Evolutionary conservation across 2,888 invertebrate genomes (phyloP).

Genomic region (Hyalella azteca): DNA sequence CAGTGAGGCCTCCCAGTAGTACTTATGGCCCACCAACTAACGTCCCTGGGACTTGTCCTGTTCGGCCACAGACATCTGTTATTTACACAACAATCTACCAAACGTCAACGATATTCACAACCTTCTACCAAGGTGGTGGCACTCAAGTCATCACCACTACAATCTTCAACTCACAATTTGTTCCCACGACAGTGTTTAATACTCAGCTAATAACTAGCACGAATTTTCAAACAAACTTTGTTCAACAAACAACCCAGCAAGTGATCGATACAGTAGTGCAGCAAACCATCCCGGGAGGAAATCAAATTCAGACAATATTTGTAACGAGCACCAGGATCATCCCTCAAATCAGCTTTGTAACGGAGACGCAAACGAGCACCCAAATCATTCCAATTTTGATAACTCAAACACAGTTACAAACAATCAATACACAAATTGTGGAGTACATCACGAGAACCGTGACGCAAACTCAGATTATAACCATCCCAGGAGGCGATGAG

Average conservation of each 20-base stretch:
- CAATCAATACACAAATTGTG: slow-evolving; percentile 38
- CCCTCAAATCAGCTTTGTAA: slow-evolving; percentile 49
- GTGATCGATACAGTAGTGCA: slow-evolving; percentile 41
- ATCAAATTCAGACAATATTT: slow-evolving; percentile 34
- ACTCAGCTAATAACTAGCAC: slow-evolving; percentile 43
- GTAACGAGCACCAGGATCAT: slow-evolving; percentile 47
- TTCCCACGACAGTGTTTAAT: slow-evolving; percentile 47
- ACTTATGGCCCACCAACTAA: neutral
- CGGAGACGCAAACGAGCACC: slow-evolving; percentile 47
- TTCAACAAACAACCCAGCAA: slow-evolving; percentile 40
- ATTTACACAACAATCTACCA: slow-evolving; percentile 41
- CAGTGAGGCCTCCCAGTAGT: neutral
- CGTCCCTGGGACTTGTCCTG: slow-evolving; percentile 2
- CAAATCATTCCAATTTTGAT: slow-evolving; percentile 50
- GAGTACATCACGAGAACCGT: slow-evolving; percentile 41
- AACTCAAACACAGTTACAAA: slow-evolving; percentile 47
- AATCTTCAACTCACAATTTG: slow-evolving; percentile 39
- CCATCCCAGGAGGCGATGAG: slow-evolving; percentile 42
- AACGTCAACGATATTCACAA: slow-evolving; percentile 38
- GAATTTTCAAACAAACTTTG: slow-evolving; percentile 40
- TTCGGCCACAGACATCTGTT: slow-evolving; percentile 39
- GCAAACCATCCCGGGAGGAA: slow-evolving; percentile 44
- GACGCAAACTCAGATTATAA: slow-evolving; percentile 41
- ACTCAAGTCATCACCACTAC: slow-evolving; percentile 49
- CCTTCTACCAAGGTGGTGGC: slow-evolving; percentile 32